Base-by-base conservation (phyloP, 2,888 invertebrate genomes). In the Morpho deidamia region DNA sequence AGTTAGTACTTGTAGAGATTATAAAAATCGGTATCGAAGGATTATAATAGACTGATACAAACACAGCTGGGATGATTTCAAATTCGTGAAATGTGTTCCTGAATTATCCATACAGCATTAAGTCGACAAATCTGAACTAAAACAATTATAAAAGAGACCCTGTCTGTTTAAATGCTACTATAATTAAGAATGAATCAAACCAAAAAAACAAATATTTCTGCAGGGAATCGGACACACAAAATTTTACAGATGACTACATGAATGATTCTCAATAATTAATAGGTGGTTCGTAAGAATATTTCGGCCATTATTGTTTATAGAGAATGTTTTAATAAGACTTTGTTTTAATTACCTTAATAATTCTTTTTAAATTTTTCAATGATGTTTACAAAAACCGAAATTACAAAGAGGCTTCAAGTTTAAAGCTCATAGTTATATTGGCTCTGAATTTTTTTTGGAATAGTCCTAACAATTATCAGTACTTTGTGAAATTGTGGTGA, bases 41-140 rank as follows among this genome's bases (percentile, higher is more conserved):
- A 48, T 52, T 49, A 49, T 35, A n/a, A 52, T 55, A 52, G 49
- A 58, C 45, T 52, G 51, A 55, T 48, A 43, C 34, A 41, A 42
- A 44, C 51, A 58, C 55, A 40, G 49, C 49, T 35, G 38, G 55
- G 55, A 49, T 50, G 52, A 39, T 43, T 46, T 35, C 12, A 32
- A 55, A 48, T 43, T 42, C 42, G 38, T 12, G 41, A 54, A 54
- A 38, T 48, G 44, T 42, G 47, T 51, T 43, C 44, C 49, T 32
- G 7, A 11, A 52, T 39, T 48, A 49, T 35, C n/a, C 47, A 12
- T n/a, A 58, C 51, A 49, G 46, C 48, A 38, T 10, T 50, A 42
- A 33, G 39, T 14, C 7, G 23, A 39, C 12, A 52, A 12, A 11
- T 52, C 46, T 55, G 55, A 10, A 40, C 45, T 35, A 10, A 12